Percentiles rank a stretch among this genome's conserved stretches.
Conservation (phyloP, 1,140 invertebrate genomes). For the Prorops nasuta region DNA sequence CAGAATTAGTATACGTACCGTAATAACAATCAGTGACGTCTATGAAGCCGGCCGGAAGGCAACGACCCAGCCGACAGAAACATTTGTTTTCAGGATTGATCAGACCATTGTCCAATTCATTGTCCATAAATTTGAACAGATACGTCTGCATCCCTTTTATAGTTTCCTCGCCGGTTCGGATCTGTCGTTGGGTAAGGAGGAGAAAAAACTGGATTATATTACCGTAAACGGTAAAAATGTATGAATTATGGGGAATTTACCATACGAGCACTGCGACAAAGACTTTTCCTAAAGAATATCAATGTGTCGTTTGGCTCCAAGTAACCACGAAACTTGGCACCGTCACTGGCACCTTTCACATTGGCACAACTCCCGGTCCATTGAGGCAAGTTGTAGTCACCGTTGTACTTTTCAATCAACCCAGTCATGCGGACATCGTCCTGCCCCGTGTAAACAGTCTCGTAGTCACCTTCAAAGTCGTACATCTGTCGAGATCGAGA, state of each 20-base stretch:
- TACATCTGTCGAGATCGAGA: constrained; percentile 70
- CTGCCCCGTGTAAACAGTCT: constrained; percentile 76
- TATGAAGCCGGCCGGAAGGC: constrained; percentile 69
- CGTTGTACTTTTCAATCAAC: constrained; percentile 75
- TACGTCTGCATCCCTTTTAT: constrained; percentile 62
- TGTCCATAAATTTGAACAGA: constrained; percentile 70
- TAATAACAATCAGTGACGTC: constrained; percentile 82
- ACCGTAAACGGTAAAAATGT: too few relatives aligned
- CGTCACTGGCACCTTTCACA: constrained; percentile 77
- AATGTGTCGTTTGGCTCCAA: constrained; percentile 68
- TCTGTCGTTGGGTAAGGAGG: too few relatives aligned
- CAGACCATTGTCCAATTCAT: constrained; percentile 74
- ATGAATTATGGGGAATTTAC: constrained; percentile 56
- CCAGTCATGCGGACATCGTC: constrained; percentile 64
- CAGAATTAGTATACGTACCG: constrained; percentile 56
- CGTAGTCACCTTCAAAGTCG: constrained; percentile 76
- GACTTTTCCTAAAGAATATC: constrained; percentile 77
- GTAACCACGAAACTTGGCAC: constrained; percentile 76
- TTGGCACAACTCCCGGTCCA: constrained; percentile 76
- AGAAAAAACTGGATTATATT: too few relatives aligned
- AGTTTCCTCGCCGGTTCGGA: constrained; percentile 60
- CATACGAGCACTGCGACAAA: constrained; percentile 73
- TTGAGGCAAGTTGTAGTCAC: constrained; percentile 68
- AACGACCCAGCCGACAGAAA: constrained; percentile 69
- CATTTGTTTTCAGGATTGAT: constrained; percentile 72